Base-by-base conservation (phyloP, 2,113 vertebrate species). In the Epinephelus lanceolatus region DNA sequence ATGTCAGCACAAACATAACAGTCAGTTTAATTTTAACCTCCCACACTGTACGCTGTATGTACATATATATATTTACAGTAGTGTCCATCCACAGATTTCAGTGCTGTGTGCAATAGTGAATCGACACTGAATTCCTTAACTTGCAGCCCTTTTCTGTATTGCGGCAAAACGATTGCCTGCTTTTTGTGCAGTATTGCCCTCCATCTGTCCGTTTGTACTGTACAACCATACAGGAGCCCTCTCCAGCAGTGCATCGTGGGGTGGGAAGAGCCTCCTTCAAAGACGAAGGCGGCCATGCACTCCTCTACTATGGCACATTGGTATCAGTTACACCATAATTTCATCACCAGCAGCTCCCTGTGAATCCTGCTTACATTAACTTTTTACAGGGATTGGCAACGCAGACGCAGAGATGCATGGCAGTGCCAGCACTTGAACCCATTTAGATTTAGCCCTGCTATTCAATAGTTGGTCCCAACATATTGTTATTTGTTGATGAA, bases 261-360 rank as follows among this genome's bases (percentile, higher is more conserved):
- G 88, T 90, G 84, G 90, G 90, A 82, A 90, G 90, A 87, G 87
- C 85, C 88, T 91, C 83, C 91, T 93, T 94, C 90, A 94, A 94
- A 94, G 91, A 87, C 86, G 60, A 81, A 73, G 86, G 81, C 87
- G 85, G 93, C 91, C 92, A 68, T 85, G 86, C 88, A 67, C 93
- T 92, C 81, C 84, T 85, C 88, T 78, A 89, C 86, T 80, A 91
- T 93, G 93, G 90, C 92, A 93, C 94, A 87, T 96, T 96, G 94
- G 95, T 93, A 94, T 91, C 94, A 92, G 94, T 96, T 96, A 95
- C 95, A 96, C 90, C 95, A 96, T 94, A 89, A 95, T 96, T 96
- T 96, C 95, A 96, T 96, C 95, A 96, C 93, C 94, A 91, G 92
- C 93, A 90, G 92, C 95, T 95, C 93, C 89, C 91, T 91, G 93